Evolutionary conservation across 2,797 vertebrate species (phyloP).

Genomic region (Hafferia zeledoni): DNA sequence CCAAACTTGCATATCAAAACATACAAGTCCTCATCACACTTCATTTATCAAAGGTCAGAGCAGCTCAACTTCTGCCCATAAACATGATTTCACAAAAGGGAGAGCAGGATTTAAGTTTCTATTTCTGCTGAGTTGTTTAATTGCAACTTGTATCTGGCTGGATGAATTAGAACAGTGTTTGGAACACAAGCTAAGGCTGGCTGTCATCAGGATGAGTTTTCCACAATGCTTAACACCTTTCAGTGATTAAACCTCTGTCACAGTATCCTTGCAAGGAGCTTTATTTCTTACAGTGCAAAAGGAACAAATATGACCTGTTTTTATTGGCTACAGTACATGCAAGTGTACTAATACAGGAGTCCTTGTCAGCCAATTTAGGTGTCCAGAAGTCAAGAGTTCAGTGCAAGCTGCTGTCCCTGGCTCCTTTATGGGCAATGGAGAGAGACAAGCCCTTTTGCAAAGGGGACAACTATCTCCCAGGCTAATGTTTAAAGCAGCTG

Average conservation of each 20-base stretch:
- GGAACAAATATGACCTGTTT: not conserved
- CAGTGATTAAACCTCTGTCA: not conserved
- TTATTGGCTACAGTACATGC: not conserved
- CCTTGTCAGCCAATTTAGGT: not conserved
- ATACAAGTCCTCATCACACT: not conserved
- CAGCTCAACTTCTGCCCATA: not conserved
- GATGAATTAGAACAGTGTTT: not conserved
- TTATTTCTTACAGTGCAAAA: not conserved
- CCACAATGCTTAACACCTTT: not conserved
- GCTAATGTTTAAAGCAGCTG: not conserved
- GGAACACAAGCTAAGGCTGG: not conserved
- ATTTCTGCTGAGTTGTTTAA: not conserved
- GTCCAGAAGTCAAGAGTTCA: not conserved
- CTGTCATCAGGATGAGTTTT: not conserved
- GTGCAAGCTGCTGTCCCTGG: not conserved
- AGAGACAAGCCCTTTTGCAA: not conserved
- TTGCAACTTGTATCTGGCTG: not conserved
- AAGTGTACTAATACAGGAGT: not conserved
- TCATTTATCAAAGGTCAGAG: not conserved
- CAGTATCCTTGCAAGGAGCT: not conserved
- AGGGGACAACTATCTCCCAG: not conserved
- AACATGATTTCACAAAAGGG: not conserved
- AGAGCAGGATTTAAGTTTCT: not conserved
- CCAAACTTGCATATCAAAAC: not conserved
- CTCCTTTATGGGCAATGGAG: fast-evolving